phyloP scores from a whole-genome alignment of 2,113 vertebrate genomes.

The Anolis sagrei region DNA sequence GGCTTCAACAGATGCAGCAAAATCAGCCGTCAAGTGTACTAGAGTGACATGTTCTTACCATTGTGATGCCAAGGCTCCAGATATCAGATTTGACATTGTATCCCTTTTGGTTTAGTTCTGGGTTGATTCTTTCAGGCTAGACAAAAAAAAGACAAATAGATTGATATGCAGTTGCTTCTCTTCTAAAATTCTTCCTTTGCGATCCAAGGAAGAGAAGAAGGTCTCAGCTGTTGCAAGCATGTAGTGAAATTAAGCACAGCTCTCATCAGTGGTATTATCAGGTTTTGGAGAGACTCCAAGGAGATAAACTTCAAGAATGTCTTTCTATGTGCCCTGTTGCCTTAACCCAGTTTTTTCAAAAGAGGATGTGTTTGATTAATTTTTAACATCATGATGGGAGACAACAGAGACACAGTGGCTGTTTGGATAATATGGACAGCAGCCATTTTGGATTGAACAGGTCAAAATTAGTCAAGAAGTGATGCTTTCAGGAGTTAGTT shows the following conservation, averaged over 20 bases:
- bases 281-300: background rate
- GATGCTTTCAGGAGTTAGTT: background rate
- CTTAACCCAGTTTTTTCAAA: background rate
- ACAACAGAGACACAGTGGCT: background rate
- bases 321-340: background rate
- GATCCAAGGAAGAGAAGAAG: background rate
- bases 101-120: slow-evolving; percentile 95
- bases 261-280: background rate
- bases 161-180: slow-evolving; percentile 12
- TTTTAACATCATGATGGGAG: background rate
- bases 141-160: background rate
- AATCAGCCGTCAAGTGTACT: background rate
- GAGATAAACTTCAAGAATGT: background rate
- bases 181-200: background rate
- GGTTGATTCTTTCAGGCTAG: slow-evolving; percentile 98
- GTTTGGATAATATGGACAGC: background rate
- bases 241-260: background rate
- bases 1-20: background rate
- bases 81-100: slow-evolving; percentile 98
- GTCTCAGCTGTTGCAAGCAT: background rate
- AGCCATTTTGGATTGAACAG: background rate
- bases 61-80: slow-evolving; percentile 97
- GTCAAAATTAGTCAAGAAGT: background rate
- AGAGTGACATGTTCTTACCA: slow-evolving; percentile 77
- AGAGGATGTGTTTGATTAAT: background rate